Percentiles rank a stretch among this genome's conserved stretches.
These are phyloP conservation scores for Eupeodes luniger DNA, from an alignment of 2,888 invertebrate species.

Conservation along the genomic window DNA sequence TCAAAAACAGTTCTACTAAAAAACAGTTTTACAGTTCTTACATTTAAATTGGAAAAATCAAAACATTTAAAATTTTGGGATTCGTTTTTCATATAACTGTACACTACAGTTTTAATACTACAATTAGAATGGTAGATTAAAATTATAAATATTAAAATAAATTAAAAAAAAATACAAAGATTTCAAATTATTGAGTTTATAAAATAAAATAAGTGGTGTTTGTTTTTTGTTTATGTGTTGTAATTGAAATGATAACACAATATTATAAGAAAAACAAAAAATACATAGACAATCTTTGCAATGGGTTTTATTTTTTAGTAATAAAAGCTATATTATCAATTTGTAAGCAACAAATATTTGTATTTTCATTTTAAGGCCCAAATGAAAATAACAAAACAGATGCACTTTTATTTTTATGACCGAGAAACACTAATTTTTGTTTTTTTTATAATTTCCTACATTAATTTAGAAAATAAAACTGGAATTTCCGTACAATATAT, in stretches of 20 bases:
- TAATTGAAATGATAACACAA: constrained; percentile 45
- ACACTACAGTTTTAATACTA: constrained; percentile 72
- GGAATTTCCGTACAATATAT: no score
- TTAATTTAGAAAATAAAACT: no score
- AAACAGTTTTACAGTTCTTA: constrained; percentile 67
- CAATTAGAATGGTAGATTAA: constrained; percentile 54
- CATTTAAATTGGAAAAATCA: constrained; percentile 50
- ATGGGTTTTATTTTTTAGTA: not conserved
- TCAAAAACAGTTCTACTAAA: constrained; percentile 53
- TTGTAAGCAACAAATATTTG: no score
- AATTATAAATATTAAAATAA: constrained; percentile 11
- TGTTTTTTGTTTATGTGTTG: constrained; percentile 55
- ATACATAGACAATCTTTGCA: constrained; percentile 13
- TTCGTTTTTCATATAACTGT: constrained; percentile 57
- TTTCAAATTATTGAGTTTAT: constrained; percentile 47
- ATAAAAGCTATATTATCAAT: not conserved
- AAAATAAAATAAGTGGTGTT: constrained; percentile 27
- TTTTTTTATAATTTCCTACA: no score
- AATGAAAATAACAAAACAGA: no score
- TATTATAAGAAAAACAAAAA: no score
- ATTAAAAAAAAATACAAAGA: constrained; percentile 40
- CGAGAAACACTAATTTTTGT: no score
- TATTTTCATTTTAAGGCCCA: no score
- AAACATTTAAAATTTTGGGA: constrained; percentile 56
- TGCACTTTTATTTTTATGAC: no score